Conservation (phyloP, 2,113 vertebrate genomes). For the Daubentonia madagascariensis region DNA sequence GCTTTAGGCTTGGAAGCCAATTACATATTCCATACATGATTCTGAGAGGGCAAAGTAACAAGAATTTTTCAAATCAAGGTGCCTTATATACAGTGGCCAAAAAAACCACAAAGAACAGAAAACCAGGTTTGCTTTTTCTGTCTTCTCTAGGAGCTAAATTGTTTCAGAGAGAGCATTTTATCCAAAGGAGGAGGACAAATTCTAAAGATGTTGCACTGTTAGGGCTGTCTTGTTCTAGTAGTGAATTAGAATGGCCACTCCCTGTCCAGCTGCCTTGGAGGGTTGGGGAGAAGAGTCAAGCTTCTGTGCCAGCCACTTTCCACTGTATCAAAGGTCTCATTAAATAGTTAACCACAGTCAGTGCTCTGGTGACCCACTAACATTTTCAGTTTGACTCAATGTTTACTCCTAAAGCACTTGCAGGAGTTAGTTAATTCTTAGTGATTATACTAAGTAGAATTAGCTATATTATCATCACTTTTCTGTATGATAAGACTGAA, state of each 20-base stretch:
- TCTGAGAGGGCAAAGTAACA: not conserved
- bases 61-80: constrained; percentile 10
- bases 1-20: not conserved
- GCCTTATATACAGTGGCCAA: not conserved
- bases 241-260: not conserved
- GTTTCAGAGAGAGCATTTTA: not conserved
- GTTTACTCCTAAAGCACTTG: constrained; percentile 38
- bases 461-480: not conserved
- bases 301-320: not conserved
- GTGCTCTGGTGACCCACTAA: not conserved
- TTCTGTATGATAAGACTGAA: not conserved
- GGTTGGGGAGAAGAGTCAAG: not conserved
- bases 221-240: not conserved
- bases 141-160: not conserved
- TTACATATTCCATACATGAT: not conserved
- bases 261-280: not conserved
- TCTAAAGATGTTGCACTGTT: not conserved
- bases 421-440: constrained; percentile 30
- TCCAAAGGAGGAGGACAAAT: not conserved
- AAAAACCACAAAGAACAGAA: not conserved
- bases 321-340: not conserved
- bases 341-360: constrained; percentile 21
- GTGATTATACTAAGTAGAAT: not conserved
- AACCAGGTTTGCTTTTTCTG: not conserved
- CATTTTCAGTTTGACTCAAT: not conserved